phyloP scores from a whole-genome alignment of 2,797 vertebrate species.

The Poecilia velifera region DNA sequence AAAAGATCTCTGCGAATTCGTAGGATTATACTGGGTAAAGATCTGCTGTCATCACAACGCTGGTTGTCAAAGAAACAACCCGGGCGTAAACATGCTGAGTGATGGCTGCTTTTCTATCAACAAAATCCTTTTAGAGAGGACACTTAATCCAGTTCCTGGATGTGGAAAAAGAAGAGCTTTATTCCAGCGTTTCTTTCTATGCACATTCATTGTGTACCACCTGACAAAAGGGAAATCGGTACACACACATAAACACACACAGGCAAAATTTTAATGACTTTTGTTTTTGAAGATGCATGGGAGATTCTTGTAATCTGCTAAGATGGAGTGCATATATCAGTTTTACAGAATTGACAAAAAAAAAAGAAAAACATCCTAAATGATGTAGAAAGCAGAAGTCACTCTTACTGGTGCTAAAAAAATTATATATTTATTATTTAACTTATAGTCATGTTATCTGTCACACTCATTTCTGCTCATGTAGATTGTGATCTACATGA shows the following conservation, averaged over 20 bases:
- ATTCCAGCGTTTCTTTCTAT: neutral
- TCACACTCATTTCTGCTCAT: neutral
- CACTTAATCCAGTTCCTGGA: neutral
- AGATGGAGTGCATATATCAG: neutral
- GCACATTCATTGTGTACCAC: neutral
- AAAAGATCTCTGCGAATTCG: slow-evolving; percentile 18
- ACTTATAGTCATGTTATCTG: neutral
- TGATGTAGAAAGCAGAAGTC: neutral
- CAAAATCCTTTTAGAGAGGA: slow-evolving; percentile 9
- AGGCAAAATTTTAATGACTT: neutral
- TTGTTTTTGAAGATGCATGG: neutral
- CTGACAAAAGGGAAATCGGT: neutral
- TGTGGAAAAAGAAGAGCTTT: neutral
- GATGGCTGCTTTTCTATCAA: slow-evolving; percentile 13
- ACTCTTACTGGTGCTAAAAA: neutral
- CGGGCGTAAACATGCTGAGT: slow-evolving; percentile 22
- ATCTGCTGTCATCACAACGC: slow-evolving; percentile 23
- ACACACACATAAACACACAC: neutral
- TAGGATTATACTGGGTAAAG: slow-evolving; percentile 24
- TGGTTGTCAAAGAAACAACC: slow-evolving; percentile 15
- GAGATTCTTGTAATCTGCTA: neutral
- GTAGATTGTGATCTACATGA: neutral
- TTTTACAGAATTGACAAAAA: neutral
- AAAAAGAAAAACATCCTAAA: neutral
- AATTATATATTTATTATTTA: neutral